phyloP scores from a whole-genome alignment of 2,113 vertebrate species.

The Rattus norvegicus region DNA sequence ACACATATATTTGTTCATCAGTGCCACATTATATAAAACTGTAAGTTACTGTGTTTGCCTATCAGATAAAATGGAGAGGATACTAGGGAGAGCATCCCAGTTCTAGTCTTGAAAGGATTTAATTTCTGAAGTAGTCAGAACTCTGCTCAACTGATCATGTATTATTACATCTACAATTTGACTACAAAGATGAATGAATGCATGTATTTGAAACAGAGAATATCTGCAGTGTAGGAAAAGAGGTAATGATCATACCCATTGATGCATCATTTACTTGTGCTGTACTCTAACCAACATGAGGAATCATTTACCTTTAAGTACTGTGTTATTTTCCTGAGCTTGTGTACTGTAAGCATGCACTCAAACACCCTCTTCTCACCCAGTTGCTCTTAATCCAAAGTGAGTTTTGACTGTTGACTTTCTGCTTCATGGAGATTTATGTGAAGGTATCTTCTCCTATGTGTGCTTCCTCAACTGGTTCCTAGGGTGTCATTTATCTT shows the following conservation, averaged over 20 bases:
- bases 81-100: background rate
- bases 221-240: background rate
- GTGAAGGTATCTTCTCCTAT: rapidly evolving
- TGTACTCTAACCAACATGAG: background rate
- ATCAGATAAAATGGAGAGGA: too few relatives aligned
- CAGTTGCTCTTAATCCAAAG: rapidly evolving
- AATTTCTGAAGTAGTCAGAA: background rate
- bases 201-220: background rate
- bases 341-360: background rate
- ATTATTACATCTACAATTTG: background rate
- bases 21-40: background rate
- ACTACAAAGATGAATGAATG: background rate
- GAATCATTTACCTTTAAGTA: rapidly evolving
- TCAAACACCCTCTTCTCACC: background rate
- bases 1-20: background rate
- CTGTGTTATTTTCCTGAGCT: rapidly evolving
- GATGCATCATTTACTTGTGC: background rate
- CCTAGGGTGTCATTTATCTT: background rate
- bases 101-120: background rate
- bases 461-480: background rate
- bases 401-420: background rate
- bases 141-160: background rate
- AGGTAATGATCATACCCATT: background rate
- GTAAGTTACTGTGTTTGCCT: background rate
- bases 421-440: background rate